Evolutionary conservation across 2,888 invertebrate species (phyloP).

Genomic region (Rhaphigaster nebulosa): DNA sequence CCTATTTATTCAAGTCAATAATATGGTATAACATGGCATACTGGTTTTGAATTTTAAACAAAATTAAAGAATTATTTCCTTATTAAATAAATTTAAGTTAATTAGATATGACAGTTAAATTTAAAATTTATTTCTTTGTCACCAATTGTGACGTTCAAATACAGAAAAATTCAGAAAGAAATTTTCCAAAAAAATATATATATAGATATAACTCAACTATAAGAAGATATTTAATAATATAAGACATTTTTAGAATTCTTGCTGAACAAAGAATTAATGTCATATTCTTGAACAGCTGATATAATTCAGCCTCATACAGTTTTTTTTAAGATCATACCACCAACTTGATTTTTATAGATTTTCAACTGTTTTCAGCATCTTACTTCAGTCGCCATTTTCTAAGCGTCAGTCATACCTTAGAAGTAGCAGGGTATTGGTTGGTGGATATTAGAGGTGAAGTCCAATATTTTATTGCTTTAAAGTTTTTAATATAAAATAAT

Average conservation of each 20-base stretch:
- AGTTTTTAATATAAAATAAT: not conserved
- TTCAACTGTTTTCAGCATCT: constrained; percentile 32
- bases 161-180: not conserved
- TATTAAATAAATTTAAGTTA: not conserved
- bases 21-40: not conserved
- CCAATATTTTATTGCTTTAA: not conserved
- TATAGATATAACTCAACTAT: not conserved
- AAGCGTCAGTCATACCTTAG: constrained; percentile 22
- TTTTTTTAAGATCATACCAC: not conserved
- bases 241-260: not conserved
- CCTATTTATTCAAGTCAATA: not conserved
- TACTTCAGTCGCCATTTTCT: constrained; percentile 15
- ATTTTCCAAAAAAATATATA: not conserved
- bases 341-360: constrained; percentile 40
- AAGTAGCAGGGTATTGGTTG: not conserved
- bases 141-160: not conserved
- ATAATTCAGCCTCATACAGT: not conserved
- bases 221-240: not conserved
- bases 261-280: not conserved
- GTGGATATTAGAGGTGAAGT: constrained; percentile 16
- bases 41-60: not conserved
- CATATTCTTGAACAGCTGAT: not conserved
- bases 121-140: not conserved
- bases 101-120: not conserved
- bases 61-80: not conserved